Evolutionary conservation across 1,140 invertebrate species (phyloP), one percentile per base, ranked within the genome.

Genomic region (Fopius arisanus): DNA sequence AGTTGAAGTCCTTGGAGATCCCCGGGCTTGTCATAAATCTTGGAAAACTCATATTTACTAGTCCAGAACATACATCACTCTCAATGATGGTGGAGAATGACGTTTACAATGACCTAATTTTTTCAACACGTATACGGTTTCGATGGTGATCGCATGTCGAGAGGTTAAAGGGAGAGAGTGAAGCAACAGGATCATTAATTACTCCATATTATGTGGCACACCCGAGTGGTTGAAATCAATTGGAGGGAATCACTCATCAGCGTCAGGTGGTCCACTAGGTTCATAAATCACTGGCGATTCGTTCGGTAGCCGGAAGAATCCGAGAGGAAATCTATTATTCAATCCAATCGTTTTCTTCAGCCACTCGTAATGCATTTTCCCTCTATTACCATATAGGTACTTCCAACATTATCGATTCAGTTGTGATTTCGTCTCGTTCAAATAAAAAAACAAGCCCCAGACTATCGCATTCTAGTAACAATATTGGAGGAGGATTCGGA

Each of bases 211-310:
- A 81, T 79, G 62, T 77, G 23, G 54, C 54, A 59, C 54, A 73
- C 28, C 40, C 70, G 70, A 76, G 80, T 79, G 77, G 78, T 81
- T 80, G 77, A 74, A 81, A 81, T 81, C 79, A 81, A 81, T 81
- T 81, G 78, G 70, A 74, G 75, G 76, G 74, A 73, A 74, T 77
- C 65, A 62, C 40, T 31, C 41, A 69, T 51, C 40, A 75, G 43
- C 71, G 74, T 76, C 76, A 74, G 66, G 77, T 73, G 62, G 48
- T n/a, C 26, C 63, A 67, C 31, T 63, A n/a, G 63, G 29, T 76
- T 73, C 79, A 80, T 81, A 80, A 76, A 80, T 80, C 79, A 80
- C 75, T 14, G 70, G 72, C 21, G 48, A 28, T 31, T 33, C n/a
- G 65, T 37, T 23, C 14, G 43, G 43, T 48, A 1, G 43, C 43